These are phyloP conservation scores for Hyperoodon ampullatus DNA, from an alignment of 2,113 vertebrate species.

Conservation along the genomic window DNA sequence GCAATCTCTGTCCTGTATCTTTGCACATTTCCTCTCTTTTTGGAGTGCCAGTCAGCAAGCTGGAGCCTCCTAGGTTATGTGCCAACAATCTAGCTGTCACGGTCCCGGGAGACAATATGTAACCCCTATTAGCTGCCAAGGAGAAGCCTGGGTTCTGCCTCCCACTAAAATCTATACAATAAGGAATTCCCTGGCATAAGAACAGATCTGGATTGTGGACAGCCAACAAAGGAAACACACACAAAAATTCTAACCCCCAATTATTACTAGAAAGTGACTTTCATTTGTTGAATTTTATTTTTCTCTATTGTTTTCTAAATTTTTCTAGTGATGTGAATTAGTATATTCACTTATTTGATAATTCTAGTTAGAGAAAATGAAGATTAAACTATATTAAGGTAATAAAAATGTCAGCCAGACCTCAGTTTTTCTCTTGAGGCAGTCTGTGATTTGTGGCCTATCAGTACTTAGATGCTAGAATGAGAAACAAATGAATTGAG, in stretches of 20 bases:
- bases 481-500: not conserved
- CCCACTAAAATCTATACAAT: not conserved
- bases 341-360: not conserved
- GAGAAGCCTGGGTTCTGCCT: not conserved
- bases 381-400: not conserved
- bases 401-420: conserved; percentile 21
- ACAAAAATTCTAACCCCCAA: not conserved
- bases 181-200: not conserved
- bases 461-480: not conserved
- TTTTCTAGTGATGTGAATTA: not conserved
- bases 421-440: not conserved
- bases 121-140: not conserved
- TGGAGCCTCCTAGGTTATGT: not conserved
- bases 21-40: not conserved
- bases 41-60: not conserved
- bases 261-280: not conserved
- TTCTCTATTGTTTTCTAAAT: not conserved
- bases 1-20: not conserved
- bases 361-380: conserved; percentile 9
- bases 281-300: not conserved
- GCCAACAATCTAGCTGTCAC: not conserved
- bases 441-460: not conserved
- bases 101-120: not conserved
- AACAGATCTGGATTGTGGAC: not conserved
- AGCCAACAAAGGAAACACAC: not conserved